Conservation (phyloP, 1,140 invertebrate species). For the Stegodyphus dumicola region DNA sequence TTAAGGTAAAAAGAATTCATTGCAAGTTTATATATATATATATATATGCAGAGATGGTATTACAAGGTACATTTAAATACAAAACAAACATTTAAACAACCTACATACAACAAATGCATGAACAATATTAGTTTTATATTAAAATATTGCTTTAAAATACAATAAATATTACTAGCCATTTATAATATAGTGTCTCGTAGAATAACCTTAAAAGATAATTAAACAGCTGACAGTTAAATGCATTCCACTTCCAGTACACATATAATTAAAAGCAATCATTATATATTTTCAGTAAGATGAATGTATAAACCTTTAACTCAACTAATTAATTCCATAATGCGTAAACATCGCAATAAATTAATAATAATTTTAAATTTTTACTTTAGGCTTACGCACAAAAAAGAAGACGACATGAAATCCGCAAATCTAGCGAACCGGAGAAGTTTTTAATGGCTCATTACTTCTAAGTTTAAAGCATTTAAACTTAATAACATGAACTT, state of each 20-base stretch:
- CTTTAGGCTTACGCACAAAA: conserved; percentile 56
- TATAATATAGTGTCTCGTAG: too few relatives aligned
- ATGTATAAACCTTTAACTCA: neutral
- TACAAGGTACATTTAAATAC: too few relatives aligned
- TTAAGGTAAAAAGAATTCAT: too few relatives aligned
- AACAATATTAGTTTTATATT: too few relatives aligned
- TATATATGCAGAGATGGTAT: too few relatives aligned
- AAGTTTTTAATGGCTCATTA: neutral
- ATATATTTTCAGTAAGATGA: neutral
- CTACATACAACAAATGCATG: too few relatives aligned
- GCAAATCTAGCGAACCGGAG: conserved; percentile 31
- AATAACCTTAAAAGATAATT: too few relatives aligned
- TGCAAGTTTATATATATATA: too few relatives aligned
- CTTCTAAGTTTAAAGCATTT: conserved; percentile 2
- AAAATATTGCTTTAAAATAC: too few relatives aligned
- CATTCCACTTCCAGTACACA: too few relatives aligned
- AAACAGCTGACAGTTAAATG: neutral
- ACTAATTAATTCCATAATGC: neutral
- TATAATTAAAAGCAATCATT: neutral
- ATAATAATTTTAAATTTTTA: conserved; percentile 30
- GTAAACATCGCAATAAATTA: neutral
- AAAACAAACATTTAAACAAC: too few relatives aligned
- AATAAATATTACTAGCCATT: too few relatives aligned
- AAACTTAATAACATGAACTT: neutral
- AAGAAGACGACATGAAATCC: conserved; percentile 45